These are phyloP conservation scores for Melangyna quadrimaculata DNA, from an alignment of 2,888 invertebrate species.

Conservation along the genomic window DNA sequence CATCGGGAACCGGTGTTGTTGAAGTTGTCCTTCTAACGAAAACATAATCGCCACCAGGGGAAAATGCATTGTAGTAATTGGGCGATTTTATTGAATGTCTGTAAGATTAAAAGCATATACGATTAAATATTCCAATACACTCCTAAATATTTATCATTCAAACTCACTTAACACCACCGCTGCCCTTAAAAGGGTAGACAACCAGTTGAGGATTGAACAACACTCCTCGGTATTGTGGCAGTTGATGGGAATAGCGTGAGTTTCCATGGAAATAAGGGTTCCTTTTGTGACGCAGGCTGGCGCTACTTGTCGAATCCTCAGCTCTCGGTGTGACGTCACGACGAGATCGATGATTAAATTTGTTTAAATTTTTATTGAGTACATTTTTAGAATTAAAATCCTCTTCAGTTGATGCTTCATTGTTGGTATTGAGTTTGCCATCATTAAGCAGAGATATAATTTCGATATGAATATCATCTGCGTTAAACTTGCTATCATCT, in stretches of 20 bases:
- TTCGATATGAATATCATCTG: conserved; percentile 67
- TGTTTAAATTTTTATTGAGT: conserved; percentile 76
- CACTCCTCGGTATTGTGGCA: conserved; percentile 33
- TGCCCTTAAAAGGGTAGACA: not conserved
- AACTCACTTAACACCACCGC: conserved; percentile 5
- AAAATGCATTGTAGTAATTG: conserved; percentile 63
- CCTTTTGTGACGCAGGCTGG: conserved; percentile 35
- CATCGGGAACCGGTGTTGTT: not conserved
- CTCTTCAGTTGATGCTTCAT: not conserved
- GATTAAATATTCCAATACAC: not conserved
- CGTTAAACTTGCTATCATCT: conserved; percentile 67
- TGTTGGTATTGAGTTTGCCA: not conserved
- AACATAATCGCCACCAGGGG: not conserved
- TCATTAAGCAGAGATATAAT: conserved; percentile 71
- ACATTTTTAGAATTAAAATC: conserved; percentile 70
- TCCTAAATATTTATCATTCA: not conserved
- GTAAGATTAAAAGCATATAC: not conserved
- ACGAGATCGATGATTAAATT: conserved; percentile 74
- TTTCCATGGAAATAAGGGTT: conserved; percentile 4
- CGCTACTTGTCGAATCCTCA: not conserved
- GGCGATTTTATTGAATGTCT: conserved; percentile 66
- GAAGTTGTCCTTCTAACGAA: not conserved
- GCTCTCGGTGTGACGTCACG: conserved; percentile 70
- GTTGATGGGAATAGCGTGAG: conserved; percentile 1
- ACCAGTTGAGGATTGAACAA: not conserved